A percentile compares a stretch with the other conserved stretches of the same genome.
Conservation (phyloP, 2,113 vertebrate species). For the Myotis lucifugus region DNA sequence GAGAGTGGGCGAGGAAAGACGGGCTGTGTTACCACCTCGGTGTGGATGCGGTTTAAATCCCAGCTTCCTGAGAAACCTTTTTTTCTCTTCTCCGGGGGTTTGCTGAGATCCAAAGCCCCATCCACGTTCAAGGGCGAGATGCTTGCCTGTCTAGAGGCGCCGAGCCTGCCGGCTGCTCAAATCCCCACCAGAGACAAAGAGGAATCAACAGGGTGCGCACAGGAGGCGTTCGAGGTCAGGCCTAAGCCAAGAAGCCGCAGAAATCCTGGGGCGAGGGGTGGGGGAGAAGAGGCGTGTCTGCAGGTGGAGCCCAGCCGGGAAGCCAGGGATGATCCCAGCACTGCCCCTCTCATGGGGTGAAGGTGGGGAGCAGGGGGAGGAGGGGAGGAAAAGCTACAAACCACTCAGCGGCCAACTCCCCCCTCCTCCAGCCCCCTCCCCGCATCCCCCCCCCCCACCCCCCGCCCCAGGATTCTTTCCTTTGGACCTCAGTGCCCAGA, state of each 20-base stretch:
- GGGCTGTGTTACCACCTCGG: neutral
- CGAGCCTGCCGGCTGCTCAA: neutral
- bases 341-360: no score
- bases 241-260: slow-evolving; percentile 64
- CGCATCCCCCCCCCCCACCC: accelerated
- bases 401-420: neutral
- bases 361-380: neutral
- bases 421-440: no score
- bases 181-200: neutral
- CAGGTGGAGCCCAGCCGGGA: neutral
- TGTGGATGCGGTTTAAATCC: neutral
- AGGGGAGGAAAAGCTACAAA: neutral
- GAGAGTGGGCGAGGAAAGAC: no score
- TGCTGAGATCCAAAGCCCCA: neutral
- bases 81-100: neutral
- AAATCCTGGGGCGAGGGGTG: neutral
- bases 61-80: neutral
- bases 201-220: neutral
- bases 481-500: neutral
- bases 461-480: neutral
- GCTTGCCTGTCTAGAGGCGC: neutral
- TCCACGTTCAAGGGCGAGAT: accelerated
- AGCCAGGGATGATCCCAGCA: neutral
- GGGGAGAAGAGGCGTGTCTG: neutral
- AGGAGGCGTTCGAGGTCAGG: neutral